A percentile compares a stretch with the other conserved stretches of the same genome.
Conservation (phyloP, 2,113 vertebrate species). For the Chelonoidis abingdonii region DNA sequence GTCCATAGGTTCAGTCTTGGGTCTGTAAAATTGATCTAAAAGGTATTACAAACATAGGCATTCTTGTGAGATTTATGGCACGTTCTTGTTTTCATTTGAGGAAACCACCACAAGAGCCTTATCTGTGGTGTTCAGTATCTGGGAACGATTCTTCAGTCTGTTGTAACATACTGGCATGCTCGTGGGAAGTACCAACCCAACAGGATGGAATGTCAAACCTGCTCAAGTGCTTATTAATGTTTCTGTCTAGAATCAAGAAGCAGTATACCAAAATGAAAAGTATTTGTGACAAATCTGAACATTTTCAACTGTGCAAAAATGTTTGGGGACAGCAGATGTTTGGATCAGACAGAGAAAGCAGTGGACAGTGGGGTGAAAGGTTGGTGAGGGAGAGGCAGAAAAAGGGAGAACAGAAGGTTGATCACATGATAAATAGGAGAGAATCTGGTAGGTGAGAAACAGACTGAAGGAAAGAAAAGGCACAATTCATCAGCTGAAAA, state of each 20-base stretch:
- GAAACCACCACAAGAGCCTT: not conserved
- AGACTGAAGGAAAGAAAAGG: conserved; percentile 26
- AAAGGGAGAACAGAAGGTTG: conserved; percentile 3
- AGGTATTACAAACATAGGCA: not conserved
- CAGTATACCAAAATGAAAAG: not conserved
- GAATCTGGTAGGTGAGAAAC: not conserved
- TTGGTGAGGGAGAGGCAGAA: not conserved
- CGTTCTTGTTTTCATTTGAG: conserved; percentile 7
- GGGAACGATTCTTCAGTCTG: not conserved
- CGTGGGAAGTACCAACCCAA: not conserved
- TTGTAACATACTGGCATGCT: not conserved
- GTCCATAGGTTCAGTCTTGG: not conserved
- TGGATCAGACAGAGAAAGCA: not conserved
- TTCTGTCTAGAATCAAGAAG: not conserved
- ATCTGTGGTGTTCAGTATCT: not conserved
- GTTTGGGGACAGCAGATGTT: not conserved
- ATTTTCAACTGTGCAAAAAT: not conserved
- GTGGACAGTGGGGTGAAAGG: not conserved
- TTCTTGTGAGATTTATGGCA: not conserved
- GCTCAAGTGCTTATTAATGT: not conserved
- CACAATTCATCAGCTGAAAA: not conserved
- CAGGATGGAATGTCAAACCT: not conserved
- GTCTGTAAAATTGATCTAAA: not conserved
- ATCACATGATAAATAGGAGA: conserved; percentile 14
- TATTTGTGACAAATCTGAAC: not conserved